Evolutionary conservation across 2,888 invertebrate genomes (phyloP).

Genomic region (Busseola fusca): DNA sequence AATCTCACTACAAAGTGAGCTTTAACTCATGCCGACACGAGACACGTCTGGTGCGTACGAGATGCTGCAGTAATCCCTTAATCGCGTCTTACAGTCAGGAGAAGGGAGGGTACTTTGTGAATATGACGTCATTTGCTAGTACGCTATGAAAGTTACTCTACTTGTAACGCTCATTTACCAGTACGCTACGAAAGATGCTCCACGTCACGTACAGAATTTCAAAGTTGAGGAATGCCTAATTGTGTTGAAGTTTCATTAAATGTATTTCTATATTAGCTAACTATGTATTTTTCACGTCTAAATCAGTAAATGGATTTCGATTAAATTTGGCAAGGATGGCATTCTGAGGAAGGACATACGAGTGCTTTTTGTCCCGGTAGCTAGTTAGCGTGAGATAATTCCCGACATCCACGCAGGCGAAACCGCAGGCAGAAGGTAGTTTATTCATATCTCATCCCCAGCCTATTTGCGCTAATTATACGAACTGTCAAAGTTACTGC

Average conservation of each 20-base stretch:
- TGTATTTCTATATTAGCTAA: neutral
- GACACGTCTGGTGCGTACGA: conserved; percentile 9
- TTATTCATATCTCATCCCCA: neutral
- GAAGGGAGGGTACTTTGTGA: neutral
- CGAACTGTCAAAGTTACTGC: conserved; percentile 2
- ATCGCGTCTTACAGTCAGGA: conserved; percentile 6
- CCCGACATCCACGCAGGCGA: too few species aligned
- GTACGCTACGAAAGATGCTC: conserved; percentile 20
- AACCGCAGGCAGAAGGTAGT: too few species aligned
- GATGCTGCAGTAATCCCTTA: conserved; percentile 18
- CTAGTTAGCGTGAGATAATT: too few species aligned
- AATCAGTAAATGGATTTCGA: too few species aligned
- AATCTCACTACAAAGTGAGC: neutral
- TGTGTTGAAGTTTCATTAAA: neutral
- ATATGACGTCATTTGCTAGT: conserved; percentile 21
- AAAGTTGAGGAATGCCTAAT: conserved; percentile 6
- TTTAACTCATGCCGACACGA: neutral
- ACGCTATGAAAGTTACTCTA: conserved; percentile 17
- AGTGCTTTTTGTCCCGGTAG: too few species aligned
- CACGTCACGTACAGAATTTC: conserved; percentile 22
- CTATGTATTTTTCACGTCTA: too few species aligned
- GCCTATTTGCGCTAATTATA: neutral
- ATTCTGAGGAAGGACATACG: too few species aligned
- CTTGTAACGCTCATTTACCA: neutral
- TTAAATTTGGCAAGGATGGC: too few species aligned